Base-by-base conservation (phyloP, 2,888 invertebrate species). In the Drosophila fulvimacula region DNA sequence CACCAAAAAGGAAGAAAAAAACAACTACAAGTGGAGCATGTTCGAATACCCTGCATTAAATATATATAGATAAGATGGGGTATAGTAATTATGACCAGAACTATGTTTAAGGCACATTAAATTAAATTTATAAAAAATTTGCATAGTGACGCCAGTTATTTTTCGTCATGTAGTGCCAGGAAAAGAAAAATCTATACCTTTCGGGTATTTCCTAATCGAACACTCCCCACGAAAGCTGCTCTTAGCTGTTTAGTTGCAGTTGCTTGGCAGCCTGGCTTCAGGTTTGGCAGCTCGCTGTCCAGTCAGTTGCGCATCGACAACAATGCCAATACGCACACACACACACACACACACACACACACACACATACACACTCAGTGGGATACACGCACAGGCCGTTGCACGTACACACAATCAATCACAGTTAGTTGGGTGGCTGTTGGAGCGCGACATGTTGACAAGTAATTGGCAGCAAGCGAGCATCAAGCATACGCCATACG, bases 371-470 rank as follows among this genome's bases (percentile, higher is more conserved):
- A 49, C 5, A 30, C 21, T 46, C 42, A 60, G 64, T 70, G 5
- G 46, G 5, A 4, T 7, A 41, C 21, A 38, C 49, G 19, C 51
- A 21, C 21, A 41, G 36, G 21, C 24, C 36, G 30, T n/a, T 52
- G 36, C 64, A 61, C 67, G 65, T 57, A 48, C 36, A 55, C 44
- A 61, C 79, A 85, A 88, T 88, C 83, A 84, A 84, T 84, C 88
- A 81, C 65, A 57, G 72, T 61, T 73, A 57, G 67, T 64, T 75
- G 63, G 59, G 21, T 59, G 52, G 66, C 63, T 70, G 75, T 60
- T 78, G 70, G 60, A 79, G 79, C 77, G 79, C 75, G 79, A 66
- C 76, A 79, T 76, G 80, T 70, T 79, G 81, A 82, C 74, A 77
- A 73, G 76, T 76, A 78, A 80, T 76, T 79, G 80, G 80, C 80